Evolutionary conservation across 2,113 vertebrate species (phyloP).

Genomic region (Actinemys pallida): DNA sequence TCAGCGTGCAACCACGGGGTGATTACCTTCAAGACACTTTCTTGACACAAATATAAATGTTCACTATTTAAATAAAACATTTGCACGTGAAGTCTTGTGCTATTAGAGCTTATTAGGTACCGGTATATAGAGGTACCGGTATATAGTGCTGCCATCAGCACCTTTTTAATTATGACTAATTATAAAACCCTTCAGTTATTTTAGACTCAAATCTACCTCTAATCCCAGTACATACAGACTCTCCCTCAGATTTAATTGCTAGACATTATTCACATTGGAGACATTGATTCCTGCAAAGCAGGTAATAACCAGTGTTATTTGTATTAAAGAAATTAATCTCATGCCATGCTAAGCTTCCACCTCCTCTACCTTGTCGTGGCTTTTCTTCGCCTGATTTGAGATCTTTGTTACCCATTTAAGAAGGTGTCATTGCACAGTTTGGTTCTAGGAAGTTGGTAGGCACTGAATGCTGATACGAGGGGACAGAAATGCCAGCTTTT

Average conservation of each 20-base stretch:
- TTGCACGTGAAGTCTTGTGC: background rate
- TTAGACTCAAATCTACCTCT: background rate
- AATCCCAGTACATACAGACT: background rate
- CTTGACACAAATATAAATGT: background rate
- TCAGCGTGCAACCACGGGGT: background rate
- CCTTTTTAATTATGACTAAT: background rate
- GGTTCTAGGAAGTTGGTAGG: background rate
- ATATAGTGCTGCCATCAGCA: background rate
- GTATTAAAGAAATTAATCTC: conserved; percentile 11
- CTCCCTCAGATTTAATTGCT: conserved; percentile 28
- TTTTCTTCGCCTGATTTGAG: background rate
- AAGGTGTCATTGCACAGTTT: conserved; percentile 12
- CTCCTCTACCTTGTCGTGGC: background rate
- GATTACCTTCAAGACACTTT: background rate
- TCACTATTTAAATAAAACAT: background rate
- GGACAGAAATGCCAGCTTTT: background rate
- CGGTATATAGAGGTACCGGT: background rate
- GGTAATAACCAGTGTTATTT: background rate
- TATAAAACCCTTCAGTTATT: background rate
- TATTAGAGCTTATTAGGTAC: background rate
- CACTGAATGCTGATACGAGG: background rate
- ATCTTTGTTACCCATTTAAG: background rate
- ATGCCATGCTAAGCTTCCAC: background rate
- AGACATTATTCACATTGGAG: background rate
- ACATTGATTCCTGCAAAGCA: background rate